phyloP scores from a whole-genome alignment of 2,888 invertebrate species.

The Dione vanillae region DNA sequence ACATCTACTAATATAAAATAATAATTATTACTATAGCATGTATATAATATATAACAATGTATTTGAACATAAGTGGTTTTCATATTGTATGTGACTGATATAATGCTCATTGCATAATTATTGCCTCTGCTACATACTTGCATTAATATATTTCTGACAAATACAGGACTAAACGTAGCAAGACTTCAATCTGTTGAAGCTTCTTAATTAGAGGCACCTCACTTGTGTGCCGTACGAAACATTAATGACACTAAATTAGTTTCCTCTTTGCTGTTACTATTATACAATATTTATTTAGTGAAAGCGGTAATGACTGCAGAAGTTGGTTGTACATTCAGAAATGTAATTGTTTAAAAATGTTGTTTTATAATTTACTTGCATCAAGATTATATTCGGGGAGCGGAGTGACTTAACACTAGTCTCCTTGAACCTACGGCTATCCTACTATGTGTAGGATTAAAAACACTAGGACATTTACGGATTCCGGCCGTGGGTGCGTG shows the following conservation, averaged over 20 bases:
- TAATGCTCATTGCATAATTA: conserved; percentile 19
- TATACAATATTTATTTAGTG: background rate
- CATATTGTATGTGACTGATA: conserved; percentile 15
- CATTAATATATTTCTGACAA: conserved; percentile 7
- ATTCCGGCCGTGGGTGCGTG: too few species aligned
- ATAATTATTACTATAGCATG: too few species aligned
- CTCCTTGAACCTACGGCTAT: too few species aligned
- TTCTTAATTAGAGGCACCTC: conserved; percentile 33
- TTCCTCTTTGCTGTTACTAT: background rate
- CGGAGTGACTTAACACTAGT: too few species aligned
- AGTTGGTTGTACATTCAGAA: too few species aligned
- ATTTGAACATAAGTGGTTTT: background rate
- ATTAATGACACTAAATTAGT: conserved; percentile 11
- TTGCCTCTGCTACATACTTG: background rate
- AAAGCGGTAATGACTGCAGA: background rate
- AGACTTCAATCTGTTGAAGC: conserved; percentile 14
- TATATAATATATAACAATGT: too few species aligned
- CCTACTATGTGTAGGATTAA: too few species aligned
- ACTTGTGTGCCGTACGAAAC: conserved; percentile 18
- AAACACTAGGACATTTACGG: too few species aligned
- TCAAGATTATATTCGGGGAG: too few species aligned
- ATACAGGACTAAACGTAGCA: background rate
- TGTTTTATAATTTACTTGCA: background rate
- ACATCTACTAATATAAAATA: too few species aligned
- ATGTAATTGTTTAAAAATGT: background rate